Conservation (phyloP, 2,888 invertebrate species). For the Flexamia atlantica region DNA sequence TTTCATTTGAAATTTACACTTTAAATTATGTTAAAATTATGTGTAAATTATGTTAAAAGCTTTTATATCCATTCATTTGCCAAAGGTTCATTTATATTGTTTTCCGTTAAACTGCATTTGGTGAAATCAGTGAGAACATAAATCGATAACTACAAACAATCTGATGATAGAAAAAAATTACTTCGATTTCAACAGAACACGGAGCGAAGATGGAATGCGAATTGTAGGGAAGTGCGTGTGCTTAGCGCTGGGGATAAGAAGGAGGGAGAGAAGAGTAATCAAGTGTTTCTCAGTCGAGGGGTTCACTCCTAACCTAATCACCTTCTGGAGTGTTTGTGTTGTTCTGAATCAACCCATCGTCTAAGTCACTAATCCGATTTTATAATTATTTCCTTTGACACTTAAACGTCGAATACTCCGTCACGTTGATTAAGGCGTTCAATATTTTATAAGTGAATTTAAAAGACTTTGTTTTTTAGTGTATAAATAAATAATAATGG, state of each 20-base stretch:
- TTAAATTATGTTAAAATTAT: no score
- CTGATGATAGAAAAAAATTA: background rate
- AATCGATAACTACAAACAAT: no score
- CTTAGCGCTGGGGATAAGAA: background rate
- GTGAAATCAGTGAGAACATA: no score
- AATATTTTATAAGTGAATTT: no score
- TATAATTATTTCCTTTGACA: conserved; percentile 20
- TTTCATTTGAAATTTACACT: no score
- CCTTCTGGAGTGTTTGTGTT: conserved; percentile 37
- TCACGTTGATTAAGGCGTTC: background rate
- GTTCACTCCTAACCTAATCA: conserved; percentile 38
- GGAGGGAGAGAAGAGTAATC: conserved; percentile 1
- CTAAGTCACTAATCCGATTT: conserved; percentile 32
- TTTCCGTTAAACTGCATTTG: no score
- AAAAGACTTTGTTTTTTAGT: no score
- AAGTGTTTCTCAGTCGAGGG: conserved; percentile 39
- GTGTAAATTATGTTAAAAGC: no score
- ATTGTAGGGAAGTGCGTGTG: background rate
- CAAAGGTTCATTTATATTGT: no score
- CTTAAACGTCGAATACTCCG: background rate
- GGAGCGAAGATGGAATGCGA: background rate
- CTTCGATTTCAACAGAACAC: background rate
- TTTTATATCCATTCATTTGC: no score
- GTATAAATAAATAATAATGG: no score
- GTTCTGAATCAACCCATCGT: conserved; percentile 35